Evolutionary conservation across 2,113 vertebrate species (phyloP), one percentile per base, ranked within the genome.

Genomic region (Eurypyga helias): DNA sequence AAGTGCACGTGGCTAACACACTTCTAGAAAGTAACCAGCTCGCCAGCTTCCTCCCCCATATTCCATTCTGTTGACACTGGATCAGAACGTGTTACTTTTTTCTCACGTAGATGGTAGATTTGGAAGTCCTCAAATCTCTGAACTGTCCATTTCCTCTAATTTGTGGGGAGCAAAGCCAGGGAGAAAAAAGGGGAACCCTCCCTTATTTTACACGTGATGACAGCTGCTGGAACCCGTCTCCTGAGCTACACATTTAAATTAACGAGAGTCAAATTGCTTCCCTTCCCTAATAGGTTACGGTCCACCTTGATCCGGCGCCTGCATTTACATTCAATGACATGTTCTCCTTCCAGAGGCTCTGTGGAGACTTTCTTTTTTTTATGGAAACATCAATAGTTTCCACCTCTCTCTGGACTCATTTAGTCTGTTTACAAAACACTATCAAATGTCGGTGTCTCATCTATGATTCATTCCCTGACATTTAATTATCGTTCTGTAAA

Each of bases 401-500:
- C 77, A 29, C 54, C 75, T 97, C 89, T 95, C 91, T 48, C 49
- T 84, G 80, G 84, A 93, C 78, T 93, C 77, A 90, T 91, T 96
- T 94, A 23, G 71, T 61, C 58, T 96, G 92, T 97, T 98, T 96
- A 87, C 34, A 96, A 95, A 97, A 90, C 43, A 85, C 78, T 55
- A 71, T 94, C 89, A 95, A 94, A 82, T 93, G 49, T 81, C 41
- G 4, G 49, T 76, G 84, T 64, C 72, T 94, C 78, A 87, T 91
- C 65, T 51, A 78, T 78, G 81, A 94, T 92, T 96, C 70, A 79
- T 90, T 89, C 80, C 80, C 79, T 98, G 93, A 73, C 84, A 82
- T 97, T 97, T 96, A 90, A 87, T 97, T 95, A 83, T 83, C 77
- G 45, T 80, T 91, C 91, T 9, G 6, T 72, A 94, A 97, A 92